Evolutionary conservation across 2,888 invertebrate genomes (phyloP), one percentile per base, ranked within the genome.

Genomic region (Drosophila neonasuta): DNA sequence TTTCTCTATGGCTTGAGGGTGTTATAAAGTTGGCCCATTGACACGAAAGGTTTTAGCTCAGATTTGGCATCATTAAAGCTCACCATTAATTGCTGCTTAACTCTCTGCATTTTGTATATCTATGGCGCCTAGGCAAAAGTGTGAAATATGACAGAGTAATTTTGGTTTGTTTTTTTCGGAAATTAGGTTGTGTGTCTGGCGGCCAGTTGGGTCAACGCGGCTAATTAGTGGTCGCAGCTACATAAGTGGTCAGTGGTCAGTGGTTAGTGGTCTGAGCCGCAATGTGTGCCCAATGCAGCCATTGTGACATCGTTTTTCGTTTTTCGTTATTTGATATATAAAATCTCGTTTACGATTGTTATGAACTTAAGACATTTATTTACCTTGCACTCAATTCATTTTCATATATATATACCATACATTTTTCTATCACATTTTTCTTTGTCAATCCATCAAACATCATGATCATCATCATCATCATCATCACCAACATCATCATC

Each of bases 81-180:
- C 54, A 24, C 59, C 59, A 63, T 68, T 74, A 80, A 77, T 75
- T 77, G 70, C 54, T 56, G 56, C 39, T 64, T 45, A 49, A 56
- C 61, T 29, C 39, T 8, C 24, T 24, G 24, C 6, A 24, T 24
- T 24, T 24, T 24, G 24, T 24, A 24, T 24, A 13, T 10, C 39
- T 39, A 8, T 15, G 52, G 58, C 63, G 55, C 52, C 42, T 52
- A 49, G 34, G 55, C 74, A 20, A 41, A 79, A 79, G 83, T 80
- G 81, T 79, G 83, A 81, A 81, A 82, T 82, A 82, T 82, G 79
- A 57, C 79, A 63, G 55, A 56, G 68, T 50, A 68, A 79, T 79
- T 78, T 74, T 30, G 13, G 39, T 41, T 13, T 24, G 24, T 6
- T 24, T 15, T n/a, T 41, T 13, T 24, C 1, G 24, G 49, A 63